Evolutionary conservation across 2,113 vertebrate genomes (phyloP), one percentile per base, ranked within the genome.

Genomic region (Salminus brasiliensis): DNA sequence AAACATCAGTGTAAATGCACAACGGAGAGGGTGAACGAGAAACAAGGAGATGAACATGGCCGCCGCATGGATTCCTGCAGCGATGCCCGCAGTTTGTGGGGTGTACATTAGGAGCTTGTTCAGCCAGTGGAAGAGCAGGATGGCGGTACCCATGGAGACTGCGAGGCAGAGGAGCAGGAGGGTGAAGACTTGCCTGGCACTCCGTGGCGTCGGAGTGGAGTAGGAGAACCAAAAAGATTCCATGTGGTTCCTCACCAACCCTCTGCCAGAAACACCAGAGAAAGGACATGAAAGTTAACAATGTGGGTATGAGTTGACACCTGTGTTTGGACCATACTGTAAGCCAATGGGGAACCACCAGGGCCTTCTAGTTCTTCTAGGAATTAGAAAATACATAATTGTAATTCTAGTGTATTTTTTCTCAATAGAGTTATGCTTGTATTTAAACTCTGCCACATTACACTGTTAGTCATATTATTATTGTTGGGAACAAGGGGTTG

Each of bases 21-120:
- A 99, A 45, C 97, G 96, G 60, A 93, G 80, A 0, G 97, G 97
- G 71, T 96, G 95, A 29, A 95, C 89, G 57, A 98, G 69, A 72
- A 93, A 85, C 13, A 94, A 92, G 7, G 82, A 59, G 71, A 96
- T 82, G 25, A 95, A 90, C 39, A 92, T 75, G 73, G 92, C 70
- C 45, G 91, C 74, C 0, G 93, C 88, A 80, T 94, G 93, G 83
- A 90, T 59, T 23, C 85, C 4, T 0, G 94, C 76, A 47, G 73
- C 75, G 0, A 45, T 30, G 8, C 80, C 0, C 0, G 94, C 94
- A 0, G 88, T 45, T 0, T 77, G 69, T 4, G 30, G 72, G 57
- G 90, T 84, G 21, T 95, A 96, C 57, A 89, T 86, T 53, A 97
- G 85, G 0, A 90, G 94, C 15, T 83, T 83, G n/a, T 75, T 90